These are phyloP conservation scores for Harpegnathos saltator DNA, from an alignment of 1,140 invertebrate species.

Conservation along the genomic window DNA sequence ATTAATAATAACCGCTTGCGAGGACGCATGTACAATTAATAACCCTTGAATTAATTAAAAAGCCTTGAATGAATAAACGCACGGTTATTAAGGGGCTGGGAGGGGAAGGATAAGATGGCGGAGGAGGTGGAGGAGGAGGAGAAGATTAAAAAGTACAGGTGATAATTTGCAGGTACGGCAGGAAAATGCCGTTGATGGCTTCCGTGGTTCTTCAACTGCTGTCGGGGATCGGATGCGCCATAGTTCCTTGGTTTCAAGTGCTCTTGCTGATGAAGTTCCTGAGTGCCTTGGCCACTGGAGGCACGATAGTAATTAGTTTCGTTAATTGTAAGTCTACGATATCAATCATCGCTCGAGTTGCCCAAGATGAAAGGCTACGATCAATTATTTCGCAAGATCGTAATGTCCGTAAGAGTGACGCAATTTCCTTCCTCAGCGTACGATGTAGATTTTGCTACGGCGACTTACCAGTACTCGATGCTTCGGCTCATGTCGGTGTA, in stretches of 20 bases:
- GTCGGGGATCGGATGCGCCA: constrained; percentile 86
- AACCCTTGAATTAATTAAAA: no score
- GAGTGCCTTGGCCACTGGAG: constrained; percentile 87
- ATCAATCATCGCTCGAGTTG: no score
- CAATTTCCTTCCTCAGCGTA: no score
- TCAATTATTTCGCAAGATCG: background rate
- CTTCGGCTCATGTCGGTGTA: no score
- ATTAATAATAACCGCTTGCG: no score
- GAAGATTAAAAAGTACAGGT: background rate
- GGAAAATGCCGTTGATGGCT: constrained; percentile 91
- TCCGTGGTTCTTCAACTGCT: constrained; percentile 90
- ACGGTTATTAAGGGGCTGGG: background rate
- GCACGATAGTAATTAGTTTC: constrained; percentile 91
- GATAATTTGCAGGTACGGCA: constrained; percentile 89
- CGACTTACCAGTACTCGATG: no score
- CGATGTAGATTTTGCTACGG: no score
- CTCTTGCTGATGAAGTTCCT: constrained; percentile 86
- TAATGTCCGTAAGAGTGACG: no score
- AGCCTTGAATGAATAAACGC: no score
- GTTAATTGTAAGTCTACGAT: constrained; percentile 84
- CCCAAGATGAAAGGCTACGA: background rate
- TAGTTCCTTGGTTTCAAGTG: constrained; percentile 85
- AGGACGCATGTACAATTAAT: no score
- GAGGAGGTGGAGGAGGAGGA: no score
- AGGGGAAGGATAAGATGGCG: background rate